Base-by-base conservation (phyloP, 2,113 vertebrate species). In the Aix galericulata region DNA sequence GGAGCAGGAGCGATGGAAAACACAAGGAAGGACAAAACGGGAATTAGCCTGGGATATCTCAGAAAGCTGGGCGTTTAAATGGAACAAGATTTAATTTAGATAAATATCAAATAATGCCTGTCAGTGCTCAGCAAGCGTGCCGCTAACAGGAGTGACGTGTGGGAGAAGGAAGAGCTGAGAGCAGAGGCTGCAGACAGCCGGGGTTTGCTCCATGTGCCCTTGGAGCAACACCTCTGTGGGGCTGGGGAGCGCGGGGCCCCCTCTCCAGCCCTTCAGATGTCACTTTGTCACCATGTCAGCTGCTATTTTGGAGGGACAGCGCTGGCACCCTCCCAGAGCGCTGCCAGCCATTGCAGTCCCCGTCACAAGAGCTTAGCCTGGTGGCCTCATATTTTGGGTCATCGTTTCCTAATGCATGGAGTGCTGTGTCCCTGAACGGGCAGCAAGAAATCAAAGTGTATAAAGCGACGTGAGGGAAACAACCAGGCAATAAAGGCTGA, bases 41-140 rank as follows among this genome's bases (percentile, higher is more conserved):
- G 81, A 95, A 96, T 89, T 42, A 92, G 72, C 59, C 62, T 60
- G 73, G 77, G 68, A 89, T 63, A 48, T 26, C 55, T 91, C 36
- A 63, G 67, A n/a, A 20, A 75, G 76, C 27, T 20, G 14, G 34
- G 71, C 2, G 8, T 93, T 94, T 79, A 90, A 91, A 82, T 74
- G 52, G 64, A 92, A 77, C 82, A 77, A 86, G 73, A 87, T 95
- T 93, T 93, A 86, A 96, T 96, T 90, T 69, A 93, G 78, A 72
- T 91, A 88, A 94, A 89, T 44, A 86, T 9, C 73, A 91, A 92
- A 76, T 7, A 44, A 59, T 48, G 23, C 75, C 73, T 92, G 79
- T 73, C 29, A 71, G 60, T 20, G n/a, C 69, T 91, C 44, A 83
- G 71, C 76, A 64, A 59, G 59, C 22, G 2, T 23, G 21, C 48